Base-by-base conservation (phyloP, 2,888 invertebrate species). In the Melipona bicolor region DNA sequence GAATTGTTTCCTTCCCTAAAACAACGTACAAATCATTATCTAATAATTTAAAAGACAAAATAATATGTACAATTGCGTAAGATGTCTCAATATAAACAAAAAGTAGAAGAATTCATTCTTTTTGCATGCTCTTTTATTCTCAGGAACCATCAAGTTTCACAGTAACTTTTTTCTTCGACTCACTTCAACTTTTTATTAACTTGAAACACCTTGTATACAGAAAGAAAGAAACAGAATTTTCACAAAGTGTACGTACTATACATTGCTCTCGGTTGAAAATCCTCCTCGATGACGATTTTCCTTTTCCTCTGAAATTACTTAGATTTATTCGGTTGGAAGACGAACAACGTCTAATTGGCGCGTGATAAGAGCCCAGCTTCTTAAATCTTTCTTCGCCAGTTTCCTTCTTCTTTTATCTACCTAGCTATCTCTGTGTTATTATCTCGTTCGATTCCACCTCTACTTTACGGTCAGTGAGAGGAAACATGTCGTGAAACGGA, bases 371-470 rank as follows among this genome's bases (percentile, higher is more conserved):
- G 3, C 62, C 4, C 21, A 27, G 77, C 65, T 56, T 83, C 67
- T 88, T 88, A 88, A 87, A 81, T 52, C 77, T 67, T 49, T 71
- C 36, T n/a, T 56, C 70, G 11, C 24, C 61, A 71, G 24, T 80
- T 72, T 80, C 82, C 68, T 75, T 81, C 76, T 27, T 21, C 24
- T 13, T 59, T 49, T 27, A n/a, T 59, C 61, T 36, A 5, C 36
- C 36, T 36, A n/a, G 15, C 36, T 24, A 52, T 49, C 56, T n/a
- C 0, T 17, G 3, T 67, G 19, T 56, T 1, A 13, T 49, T 50
- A 73, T 64, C 67, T 67, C n/a, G 56, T 36, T 61, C 24, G 59
- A 56, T 59, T 64, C 77, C 78, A 74, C 76, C 68, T 75, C 59
- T 59, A 36, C 19, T n/a, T 17, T 62, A 24, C 17, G 56, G 15